Base-by-base conservation (phyloP, 2,888 invertebrate species). In the Elysia crispata region DNA sequence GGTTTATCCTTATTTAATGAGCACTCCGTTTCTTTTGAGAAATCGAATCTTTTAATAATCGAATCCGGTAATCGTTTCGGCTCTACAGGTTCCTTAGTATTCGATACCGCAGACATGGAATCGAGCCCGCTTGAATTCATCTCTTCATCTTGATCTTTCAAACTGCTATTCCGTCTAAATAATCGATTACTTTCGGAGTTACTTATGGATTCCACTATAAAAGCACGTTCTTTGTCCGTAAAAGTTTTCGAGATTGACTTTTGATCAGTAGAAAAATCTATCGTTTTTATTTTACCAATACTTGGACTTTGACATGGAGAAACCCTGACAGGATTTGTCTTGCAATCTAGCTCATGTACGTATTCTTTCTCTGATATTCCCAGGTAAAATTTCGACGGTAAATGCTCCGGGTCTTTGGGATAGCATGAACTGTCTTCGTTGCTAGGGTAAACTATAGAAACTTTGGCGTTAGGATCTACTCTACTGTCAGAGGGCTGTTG, bases 191-290 rank as follows among this genome's bases (percentile, higher is more conserved):
- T 41, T 41, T 41, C 79, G 20, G 73, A 66, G 33, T 70, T 70
- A 15, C 73, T 23, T 23, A 73, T 41, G 1, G 79, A 73, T 33
- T 79, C 73, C 0, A 73, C 23, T 30, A 79, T 64, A 41, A 79
- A 79, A 33, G 64, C 66, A 23, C 73, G 72, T 50, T 79, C 79
- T 20, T 73, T 54, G 25, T 79, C 79, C 0, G 73, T 79, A 66
- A 73, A 79, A 0, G 66, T 33, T 66, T 79, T 79, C 18, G 72
- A 30, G 33, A 77, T 62, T 25, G 49, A 41, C 18, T 25, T 11
- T 1, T 49, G 67, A 0, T 69, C 69, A 69, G n/a, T 1, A 25
- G 20, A n/a, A 28, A 64, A 66, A 50, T 66, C 66, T 31, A 0
- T 11, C 1, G 50, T 6, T 50, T 31, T 67, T 60, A 25, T n/a